Percentiles rank a stretch among this genome's conserved stretches.
phyloP scores from a whole-genome alignment of 2,888 invertebrate species.

The Diplazon laetatorius region DNA sequence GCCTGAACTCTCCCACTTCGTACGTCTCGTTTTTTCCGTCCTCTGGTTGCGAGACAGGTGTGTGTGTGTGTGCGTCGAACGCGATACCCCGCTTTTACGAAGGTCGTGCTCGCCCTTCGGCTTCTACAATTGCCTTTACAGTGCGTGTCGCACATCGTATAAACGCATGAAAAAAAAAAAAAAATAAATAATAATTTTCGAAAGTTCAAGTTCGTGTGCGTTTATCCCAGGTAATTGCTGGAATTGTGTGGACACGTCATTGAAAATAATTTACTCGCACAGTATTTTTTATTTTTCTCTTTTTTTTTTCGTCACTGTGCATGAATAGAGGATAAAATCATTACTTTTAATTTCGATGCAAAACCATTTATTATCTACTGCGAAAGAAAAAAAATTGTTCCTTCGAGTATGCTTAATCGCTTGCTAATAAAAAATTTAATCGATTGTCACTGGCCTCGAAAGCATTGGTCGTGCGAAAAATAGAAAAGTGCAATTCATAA shows the following conservation, averaged over 20 bases:
- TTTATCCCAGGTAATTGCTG: neutral
- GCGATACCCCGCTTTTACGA: conserved; percentile 44
- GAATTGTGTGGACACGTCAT: neutral
- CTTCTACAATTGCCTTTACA: conserved; percentile 34
- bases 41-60: conserved; percentile 44
- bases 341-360: neutral
- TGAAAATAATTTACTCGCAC: neutral
- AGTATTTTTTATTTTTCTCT: neutral
- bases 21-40: neutral
- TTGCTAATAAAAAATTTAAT: too few species aligned
- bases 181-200: conserved; percentile 6
- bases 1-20: conserved; percentile 22
- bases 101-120: conserved; percentile 56
- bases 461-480: too few species aligned
- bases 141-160: neutral
- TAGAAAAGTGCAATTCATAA: too few species aligned
- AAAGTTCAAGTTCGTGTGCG: neutral
- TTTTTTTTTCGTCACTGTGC: neutral
- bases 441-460: too few species aligned
- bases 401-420: too few species aligned
- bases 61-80: conserved; percentile 40
- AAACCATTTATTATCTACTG: neutral
- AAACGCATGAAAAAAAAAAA: conserved; percentile 10
- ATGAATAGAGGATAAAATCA: neutral
- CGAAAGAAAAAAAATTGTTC: too few species aligned